Conservation (phyloP, 2,888 invertebrate species). For the Drosophila sordidula region DNA sequence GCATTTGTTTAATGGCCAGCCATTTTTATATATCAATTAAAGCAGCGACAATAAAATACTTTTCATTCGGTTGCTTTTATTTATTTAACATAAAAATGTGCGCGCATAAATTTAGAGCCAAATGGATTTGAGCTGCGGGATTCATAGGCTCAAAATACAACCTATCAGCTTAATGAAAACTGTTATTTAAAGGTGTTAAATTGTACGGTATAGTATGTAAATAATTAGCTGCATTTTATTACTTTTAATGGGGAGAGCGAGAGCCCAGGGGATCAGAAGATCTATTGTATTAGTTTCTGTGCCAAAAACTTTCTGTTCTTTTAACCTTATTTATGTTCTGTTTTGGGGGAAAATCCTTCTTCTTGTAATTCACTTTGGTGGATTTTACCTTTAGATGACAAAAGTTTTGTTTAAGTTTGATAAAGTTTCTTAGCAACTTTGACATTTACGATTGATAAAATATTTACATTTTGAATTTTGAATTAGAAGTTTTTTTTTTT, state of each 20-base stretch:
- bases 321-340: neutral
- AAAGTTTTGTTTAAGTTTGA: neutral
- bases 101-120: conserved; percentile 63
- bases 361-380: neutral
- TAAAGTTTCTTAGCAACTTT: neutral
- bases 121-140: conserved; percentile 55
- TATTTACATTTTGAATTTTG: neutral
- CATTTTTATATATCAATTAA: conserved; percentile 80
- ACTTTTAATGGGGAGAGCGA: neutral
- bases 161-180: conserved; percentile 35
- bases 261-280: neutral
- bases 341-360: too few relatives aligned
- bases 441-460: neutral
- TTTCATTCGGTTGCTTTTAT: conserved; percentile 20
- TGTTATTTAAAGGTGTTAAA: conserved; percentile 47
- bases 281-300: neutral
- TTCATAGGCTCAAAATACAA: conserved; percentile 32
- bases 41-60: conserved; percentile 65
- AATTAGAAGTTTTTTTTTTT: neutral
- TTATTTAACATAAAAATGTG: conserved; percentile 45
- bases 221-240: conserved; percentile 11
- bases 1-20: conserved; percentile 72
- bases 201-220: neutral
- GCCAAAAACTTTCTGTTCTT: neutral
- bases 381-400: neutral